phyloP scores from a whole-genome alignment of 2,888 invertebrate species.

The Agonum fuliginosum region DNA sequence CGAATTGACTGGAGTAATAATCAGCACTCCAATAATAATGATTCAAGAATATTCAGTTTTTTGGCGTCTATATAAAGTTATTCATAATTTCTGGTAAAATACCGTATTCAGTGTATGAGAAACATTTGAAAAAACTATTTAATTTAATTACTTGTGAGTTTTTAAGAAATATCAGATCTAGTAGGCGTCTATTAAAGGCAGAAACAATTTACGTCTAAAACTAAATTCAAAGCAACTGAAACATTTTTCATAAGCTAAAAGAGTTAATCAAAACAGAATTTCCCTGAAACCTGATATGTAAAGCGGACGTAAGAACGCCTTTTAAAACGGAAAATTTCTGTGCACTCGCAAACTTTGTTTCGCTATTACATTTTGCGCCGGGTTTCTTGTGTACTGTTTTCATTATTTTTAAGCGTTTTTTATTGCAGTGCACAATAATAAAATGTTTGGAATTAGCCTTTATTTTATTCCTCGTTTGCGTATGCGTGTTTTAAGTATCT shows the following conservation, averaged over 20 bases:
- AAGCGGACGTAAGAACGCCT: slow-evolving; percentile 12
- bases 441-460: slow-evolving; percentile 46
- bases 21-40: no score
- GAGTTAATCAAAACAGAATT: slow-evolving; percentile 26
- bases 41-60: no score
- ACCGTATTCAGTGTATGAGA: no score
- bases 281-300: slow-evolving; percentile 2
- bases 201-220: not conserved
- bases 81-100: no score
- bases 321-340: slow-evolving; percentile 43
- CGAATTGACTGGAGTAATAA: no score
- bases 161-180: no score
- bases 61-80: no score
- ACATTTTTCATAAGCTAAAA: slow-evolving; percentile 20
- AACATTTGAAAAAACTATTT: no score
- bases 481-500: slow-evolving; percentile 38
- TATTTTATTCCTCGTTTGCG: slow-evolving; percentile 36
- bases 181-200: no score
- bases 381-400: slow-evolving; percentile 28
- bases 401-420: slow-evolving; percentile 50
- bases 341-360: slow-evolving; percentile 42
- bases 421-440: slow-evolving; percentile 45
- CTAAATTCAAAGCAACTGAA: not conserved
- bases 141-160: no score
- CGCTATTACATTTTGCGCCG: slow-evolving; percentile 36